Base-by-base conservation (phyloP, 2,797 vertebrate species). In the Danio aesculapii region DNA sequence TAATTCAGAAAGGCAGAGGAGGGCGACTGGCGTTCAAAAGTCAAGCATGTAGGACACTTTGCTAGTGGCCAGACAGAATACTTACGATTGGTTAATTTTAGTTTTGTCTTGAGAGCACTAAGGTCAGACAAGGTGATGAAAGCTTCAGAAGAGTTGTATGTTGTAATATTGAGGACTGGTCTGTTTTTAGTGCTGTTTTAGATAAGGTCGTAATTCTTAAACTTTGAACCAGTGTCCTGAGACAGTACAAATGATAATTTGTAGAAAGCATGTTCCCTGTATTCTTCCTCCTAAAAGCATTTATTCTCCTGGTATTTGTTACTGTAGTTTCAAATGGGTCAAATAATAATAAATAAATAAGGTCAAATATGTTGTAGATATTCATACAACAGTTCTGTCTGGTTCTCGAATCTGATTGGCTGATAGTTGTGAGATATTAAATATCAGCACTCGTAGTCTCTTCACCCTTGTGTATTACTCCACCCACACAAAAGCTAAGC, bases 1-100 rank as follows among this genome's bases (percentile, higher is more conserved):
- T 93, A 93, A 93, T 93, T 93, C 90, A 91, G 91, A 90, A 87
- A 87, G 89, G 89, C 92, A 91, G 92, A 88, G 88, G 90, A 88
- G 89, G 89, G 89, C 86, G 86, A 87, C 83, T 91, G 90, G 89
- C 90, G 90, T 90, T 89, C 90, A 93, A 93, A 77, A 77, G 75
- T 75, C 59, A 72, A 70, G 55, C 49, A 84, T 67, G 59, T 80
- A 81, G 77, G 46, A 67, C 71, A 72, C 74, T 78, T 84, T 69
- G 74, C 74, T 84, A 77, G 68, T 73, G 68, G 61, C 47, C 71
- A 58, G 47, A 49, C 47, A 47, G 73, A 81, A 46, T 66, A 76
- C 73, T 77, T 71, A 69, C 19, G 59, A 81, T 77, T 72, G 55
- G 55, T 76, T 59, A 52, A 68, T 64, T 81, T 77, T 55, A 21